Conservation (phyloP, 2,113 vertebrate genomes). For the Python bivittatus region DNA sequence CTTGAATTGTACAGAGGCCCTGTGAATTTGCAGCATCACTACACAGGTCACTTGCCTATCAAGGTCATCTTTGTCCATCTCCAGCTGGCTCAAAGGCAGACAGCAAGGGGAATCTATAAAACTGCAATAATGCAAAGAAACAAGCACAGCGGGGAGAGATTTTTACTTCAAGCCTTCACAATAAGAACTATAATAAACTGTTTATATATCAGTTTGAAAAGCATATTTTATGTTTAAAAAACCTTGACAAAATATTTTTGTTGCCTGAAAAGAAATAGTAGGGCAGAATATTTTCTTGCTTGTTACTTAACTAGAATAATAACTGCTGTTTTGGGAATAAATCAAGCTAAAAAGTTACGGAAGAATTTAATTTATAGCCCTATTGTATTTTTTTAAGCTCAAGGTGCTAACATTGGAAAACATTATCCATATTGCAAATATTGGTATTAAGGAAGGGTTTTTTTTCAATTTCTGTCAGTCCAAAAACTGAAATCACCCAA, state of each 20-base stretch:
- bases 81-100: conserved; percentile 17
- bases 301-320: conserved; percentile 10
- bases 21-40: background rate
- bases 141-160: background rate
- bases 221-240: background rate
- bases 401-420: conserved; percentile 11
- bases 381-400: background rate
- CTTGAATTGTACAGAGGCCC: background rate
- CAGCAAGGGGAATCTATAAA: conserved; percentile 25
- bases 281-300: background rate
- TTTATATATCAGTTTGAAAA: background rate
- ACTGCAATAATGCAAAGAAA: background rate
- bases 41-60: conserved; percentile 2
- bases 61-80: conserved; percentile 27
- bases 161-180: background rate
- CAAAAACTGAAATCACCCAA: background rate
- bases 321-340: background rate
- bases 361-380: conserved; percentile 10
- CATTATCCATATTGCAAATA: background rate
- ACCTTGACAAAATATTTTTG: background rate
- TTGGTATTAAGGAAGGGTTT: background rate
- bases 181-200: conserved; percentile 2
- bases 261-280: background rate
- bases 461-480: background rate
- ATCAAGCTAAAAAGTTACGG: conserved; percentile 13